These are phyloP conservation scores for Sebastes itinus DNA, from an alignment of 2,797 vertebrate genomes.

Conservation along the genomic window DNA sequence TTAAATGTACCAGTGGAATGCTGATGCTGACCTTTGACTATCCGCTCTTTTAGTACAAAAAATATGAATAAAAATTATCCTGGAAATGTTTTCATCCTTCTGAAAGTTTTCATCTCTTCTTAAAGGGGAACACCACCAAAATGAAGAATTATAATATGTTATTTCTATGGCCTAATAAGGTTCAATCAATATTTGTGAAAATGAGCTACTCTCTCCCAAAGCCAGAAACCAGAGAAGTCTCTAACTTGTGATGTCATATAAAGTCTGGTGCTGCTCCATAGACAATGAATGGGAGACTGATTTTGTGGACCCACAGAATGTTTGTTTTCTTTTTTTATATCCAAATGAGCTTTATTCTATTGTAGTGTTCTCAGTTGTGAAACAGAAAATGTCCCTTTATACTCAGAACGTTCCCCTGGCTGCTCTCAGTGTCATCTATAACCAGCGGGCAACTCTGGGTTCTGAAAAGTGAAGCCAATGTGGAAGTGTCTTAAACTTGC, in stretches of 20 bases:
- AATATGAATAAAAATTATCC: conserved; percentile 36
- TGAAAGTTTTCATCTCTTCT: conserved; percentile 49
- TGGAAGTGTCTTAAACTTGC: not conserved
- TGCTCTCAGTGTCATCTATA: not conserved
- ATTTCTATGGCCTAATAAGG: no score
- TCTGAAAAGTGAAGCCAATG: no score
- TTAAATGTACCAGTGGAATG: conserved; percentile 52
- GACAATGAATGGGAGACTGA: not conserved
- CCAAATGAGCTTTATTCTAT: no score
- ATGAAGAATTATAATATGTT: not conserved
- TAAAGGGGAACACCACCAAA: not conserved
- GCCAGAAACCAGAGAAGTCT: no score
- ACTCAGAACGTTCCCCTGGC: not conserved
- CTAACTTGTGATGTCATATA: no score
- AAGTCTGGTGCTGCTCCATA: no score
- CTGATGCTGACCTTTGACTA: conserved; percentile 54
- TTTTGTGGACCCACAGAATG: no score
- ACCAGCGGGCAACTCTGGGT: no score
- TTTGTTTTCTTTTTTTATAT: no score
- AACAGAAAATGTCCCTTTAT: not conserved
- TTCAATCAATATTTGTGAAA: no score
- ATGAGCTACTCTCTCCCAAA: no score
- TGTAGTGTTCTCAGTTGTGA: not conserved
- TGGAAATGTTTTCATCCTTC: conserved; percentile 36
- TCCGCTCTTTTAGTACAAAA: conserved; percentile 56